These are phyloP conservation scores for Pseudobourletiella spinata DNA, from an alignment of 1,140 invertebrate genomes.

Conservation along the genomic window DNA sequence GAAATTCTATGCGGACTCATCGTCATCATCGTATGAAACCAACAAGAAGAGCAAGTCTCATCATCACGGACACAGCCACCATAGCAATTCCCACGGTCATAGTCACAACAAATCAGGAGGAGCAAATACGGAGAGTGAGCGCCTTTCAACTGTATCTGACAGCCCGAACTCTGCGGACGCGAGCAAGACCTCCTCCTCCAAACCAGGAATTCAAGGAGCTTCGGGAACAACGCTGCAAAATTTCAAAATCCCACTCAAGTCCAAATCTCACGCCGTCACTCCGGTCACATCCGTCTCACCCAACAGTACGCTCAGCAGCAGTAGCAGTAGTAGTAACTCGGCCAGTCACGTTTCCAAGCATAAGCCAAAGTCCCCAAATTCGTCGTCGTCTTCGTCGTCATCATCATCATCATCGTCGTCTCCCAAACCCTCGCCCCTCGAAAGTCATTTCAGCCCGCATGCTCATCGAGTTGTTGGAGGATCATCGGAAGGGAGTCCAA, in stretches of 20 bases:
- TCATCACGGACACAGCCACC: background rate
- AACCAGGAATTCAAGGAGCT: no score
- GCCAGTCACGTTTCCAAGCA: background rate
- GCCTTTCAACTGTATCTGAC: no score
- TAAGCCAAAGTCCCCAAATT: background rate
- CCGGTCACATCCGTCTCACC: background rate
- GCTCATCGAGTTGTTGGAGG: no score
- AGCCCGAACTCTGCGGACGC: no score
- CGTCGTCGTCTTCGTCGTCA: background rate
- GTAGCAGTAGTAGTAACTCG: background rate
- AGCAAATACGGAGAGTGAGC: no score
- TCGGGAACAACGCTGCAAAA: background rate
- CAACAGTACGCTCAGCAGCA: background rate
- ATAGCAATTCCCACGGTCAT: background rate
- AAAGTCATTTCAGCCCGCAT: no score
- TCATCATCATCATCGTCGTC: background rate
- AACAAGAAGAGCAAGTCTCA: background rate
- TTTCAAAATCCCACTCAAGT: conserved; percentile 2
- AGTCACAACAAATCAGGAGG: no score
- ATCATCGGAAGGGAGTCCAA: background rate
- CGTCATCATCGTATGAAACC: background rate
- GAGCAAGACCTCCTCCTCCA: no score
- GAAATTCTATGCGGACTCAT: conserved; percentile 18
- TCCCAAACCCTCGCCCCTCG: background rate
- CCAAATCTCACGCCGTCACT: background rate